Conservation (phyloP, 2,797 vertebrate species). For the Pipistrellus kuhlii region DNA sequence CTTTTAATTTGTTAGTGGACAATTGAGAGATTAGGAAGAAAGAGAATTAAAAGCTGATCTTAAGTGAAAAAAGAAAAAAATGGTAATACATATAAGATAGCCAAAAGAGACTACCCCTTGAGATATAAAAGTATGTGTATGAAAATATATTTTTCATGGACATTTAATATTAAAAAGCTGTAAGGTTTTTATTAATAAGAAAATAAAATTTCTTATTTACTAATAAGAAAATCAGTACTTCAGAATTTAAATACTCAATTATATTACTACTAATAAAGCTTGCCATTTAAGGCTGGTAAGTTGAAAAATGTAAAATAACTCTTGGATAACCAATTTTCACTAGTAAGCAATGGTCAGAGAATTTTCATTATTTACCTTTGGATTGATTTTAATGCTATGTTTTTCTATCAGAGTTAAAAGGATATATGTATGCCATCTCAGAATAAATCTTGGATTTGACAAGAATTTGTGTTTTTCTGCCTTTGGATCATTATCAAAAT, state of each 20-base stretch:
- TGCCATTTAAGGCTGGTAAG: conserved; percentile 30
- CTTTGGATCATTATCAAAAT: neutral
- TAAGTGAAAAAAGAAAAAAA: conserved; percentile 45
- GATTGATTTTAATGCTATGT: conserved; percentile 38
- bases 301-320: conserved; percentile 23
- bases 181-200: conserved; percentile 24
- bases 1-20: conserved; percentile 51
- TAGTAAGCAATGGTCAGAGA: neutral
- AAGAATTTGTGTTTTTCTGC: conserved; percentile 53
- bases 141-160: conserved; percentile 21
- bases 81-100: neutral
- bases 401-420: conserved; percentile 33
- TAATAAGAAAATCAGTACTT: conserved; percentile 52
- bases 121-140: conserved; percentile 3
- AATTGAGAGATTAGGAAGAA: conserved; percentile 26
- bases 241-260: conserved; percentile 33
- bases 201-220: neutral
- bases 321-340: neutral
- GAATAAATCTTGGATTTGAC: conserved; percentile 20
- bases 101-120: neutral
- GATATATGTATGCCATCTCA: neutral
- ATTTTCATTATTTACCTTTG: conserved; percentile 42
- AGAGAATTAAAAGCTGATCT: conserved; percentile 37
- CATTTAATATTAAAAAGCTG: conserved; percentile 45
- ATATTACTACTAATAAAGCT: neutral